phyloP scores from a whole-genome alignment of 2,113 vertebrate species.

The Gnathonemus echidnorhynchus region DNA sequence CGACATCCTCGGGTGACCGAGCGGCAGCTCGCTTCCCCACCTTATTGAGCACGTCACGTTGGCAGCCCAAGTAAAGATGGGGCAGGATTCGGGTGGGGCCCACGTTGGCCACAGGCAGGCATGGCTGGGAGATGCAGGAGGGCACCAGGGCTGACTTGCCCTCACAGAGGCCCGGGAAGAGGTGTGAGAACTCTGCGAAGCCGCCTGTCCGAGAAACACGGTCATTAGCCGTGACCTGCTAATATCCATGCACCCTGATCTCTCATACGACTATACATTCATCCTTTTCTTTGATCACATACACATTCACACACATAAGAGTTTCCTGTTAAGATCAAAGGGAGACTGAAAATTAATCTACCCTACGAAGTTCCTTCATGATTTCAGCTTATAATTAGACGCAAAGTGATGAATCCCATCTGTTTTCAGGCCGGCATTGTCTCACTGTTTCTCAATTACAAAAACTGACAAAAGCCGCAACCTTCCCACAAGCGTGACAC shows the following conservation, averaged over 20 bases:
- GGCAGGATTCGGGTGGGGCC: conserved; percentile 91
- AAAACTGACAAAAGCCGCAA: neutral
- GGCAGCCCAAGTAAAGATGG: conserved; percentile 91
- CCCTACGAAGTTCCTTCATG: neutral
- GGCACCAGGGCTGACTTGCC: conserved; percentile 77
- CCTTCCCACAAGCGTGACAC: neutral
- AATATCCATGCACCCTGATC: neutral
- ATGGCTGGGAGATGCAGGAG: conserved; percentile 82
- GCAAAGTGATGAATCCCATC: neutral
- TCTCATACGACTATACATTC: neutral
- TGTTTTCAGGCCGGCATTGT: neutral
- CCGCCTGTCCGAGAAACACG: conserved; percentile 64
- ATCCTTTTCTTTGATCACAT: neutral
- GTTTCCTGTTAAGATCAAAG: neutral
- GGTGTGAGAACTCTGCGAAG: conserved; percentile 79
- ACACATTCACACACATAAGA: neutral
- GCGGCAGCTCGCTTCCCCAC: conserved; percentile 43
- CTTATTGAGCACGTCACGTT: conserved; percentile 90
- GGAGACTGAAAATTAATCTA: neutral
- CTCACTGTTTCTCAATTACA: neutral
- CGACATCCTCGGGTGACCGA: neutral
- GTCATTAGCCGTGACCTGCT: neutral
- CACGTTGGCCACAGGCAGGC: conserved; percentile 71
- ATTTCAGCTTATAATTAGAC: neutral
- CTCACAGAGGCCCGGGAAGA: conserved; percentile 88